These are phyloP conservation scores for Drosophila birchii DNA, from an alignment of 2,888 invertebrate species.

Conservation along the genomic window DNA sequence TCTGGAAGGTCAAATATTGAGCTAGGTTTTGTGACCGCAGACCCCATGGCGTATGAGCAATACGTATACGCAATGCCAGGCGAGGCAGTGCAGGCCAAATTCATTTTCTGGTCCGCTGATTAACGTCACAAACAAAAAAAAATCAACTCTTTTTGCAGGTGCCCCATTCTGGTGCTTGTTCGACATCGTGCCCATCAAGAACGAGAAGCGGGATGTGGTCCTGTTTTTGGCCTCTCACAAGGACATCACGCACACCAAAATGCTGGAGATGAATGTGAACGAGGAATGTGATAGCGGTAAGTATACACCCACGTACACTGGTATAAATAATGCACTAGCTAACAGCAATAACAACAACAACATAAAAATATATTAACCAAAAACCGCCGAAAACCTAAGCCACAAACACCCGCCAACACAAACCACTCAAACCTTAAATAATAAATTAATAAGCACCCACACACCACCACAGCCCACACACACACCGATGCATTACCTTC, in stretches of 20 bases:
- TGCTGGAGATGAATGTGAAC: slow-evolving; percentile 93
- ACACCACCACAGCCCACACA: slow-evolving; percentile 8
- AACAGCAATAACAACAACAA: slow-evolving; percentile 1
- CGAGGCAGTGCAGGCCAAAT: neutral
- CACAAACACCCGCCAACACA: slow-evolving; percentile 32
- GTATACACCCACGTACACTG: slow-evolving; percentile 81
- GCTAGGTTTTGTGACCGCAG: slow-evolving; percentile 17
- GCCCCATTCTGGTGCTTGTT: slow-evolving; percentile 97
- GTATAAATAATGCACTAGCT: slow-evolving; percentile 33
- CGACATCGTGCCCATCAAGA: slow-evolving; percentile 99
- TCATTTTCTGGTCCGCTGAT: slow-evolving; percentile 16
- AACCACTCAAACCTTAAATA: slow-evolving; percentile 20
- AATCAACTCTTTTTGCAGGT: slow-evolving; percentile 86
- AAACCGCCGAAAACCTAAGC: slow-evolving; percentile 23
- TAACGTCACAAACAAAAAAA: slow-evolving; percentile 12
- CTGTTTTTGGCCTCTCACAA: slow-evolving; percentile 98
- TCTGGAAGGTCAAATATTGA: slow-evolving; percentile 17
- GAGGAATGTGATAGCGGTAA: slow-evolving; percentile 95
- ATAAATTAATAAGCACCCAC: slow-evolving; percentile 31
- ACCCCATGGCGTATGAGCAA: slow-evolving; percentile 38
- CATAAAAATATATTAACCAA: slow-evolving; percentile 10
- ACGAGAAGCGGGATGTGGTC: slow-evolving; percentile 98
- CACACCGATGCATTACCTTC: slow-evolving; percentile 34
- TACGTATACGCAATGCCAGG: slow-evolving; percentile 4
- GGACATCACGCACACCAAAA: slow-evolving; percentile 96